Conservation (phyloP, 2,797 vertebrate genomes). For the Hozukius guyotensis region DNA sequence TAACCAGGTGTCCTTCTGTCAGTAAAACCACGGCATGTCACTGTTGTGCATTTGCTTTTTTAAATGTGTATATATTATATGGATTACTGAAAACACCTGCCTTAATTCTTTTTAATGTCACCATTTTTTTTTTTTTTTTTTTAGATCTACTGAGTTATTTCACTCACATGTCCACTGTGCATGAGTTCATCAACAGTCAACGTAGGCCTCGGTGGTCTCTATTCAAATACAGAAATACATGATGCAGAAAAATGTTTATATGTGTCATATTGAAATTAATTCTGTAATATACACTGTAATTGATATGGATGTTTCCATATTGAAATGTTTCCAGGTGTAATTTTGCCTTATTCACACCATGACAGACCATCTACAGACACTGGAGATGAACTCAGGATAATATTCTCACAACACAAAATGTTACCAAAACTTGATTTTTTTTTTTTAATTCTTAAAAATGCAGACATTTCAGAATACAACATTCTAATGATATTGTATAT, state of each 20-base stretch:
- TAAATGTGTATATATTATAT: not conserved
- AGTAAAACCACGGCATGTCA: not conserved
- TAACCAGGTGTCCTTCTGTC: not conserved
- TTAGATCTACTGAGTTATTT: not conserved
- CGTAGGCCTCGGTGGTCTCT: not conserved
- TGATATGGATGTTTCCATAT: not conserved
- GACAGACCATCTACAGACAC: no score
- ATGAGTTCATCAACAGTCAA: not conserved
- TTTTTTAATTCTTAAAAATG: not conserved
- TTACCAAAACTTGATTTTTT: not conserved
- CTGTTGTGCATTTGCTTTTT: slow-evolving; percentile 13
- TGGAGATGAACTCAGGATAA: not conserved
- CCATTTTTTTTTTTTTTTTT: not conserved
- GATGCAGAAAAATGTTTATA: not conserved
- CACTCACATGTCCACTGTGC: not conserved
- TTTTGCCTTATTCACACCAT: not conserved
- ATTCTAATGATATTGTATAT: not conserved
- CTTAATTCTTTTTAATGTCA: slow-evolving; percentile 34
- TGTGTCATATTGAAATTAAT: not conserved
- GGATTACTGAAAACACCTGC: slow-evolving; percentile 9
- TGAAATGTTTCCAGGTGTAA: not conserved
- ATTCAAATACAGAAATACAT: not conserved
- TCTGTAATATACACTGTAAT: not conserved
- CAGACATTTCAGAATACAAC: not conserved
- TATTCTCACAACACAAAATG: not conserved